Conservation (phyloP, 2,113 vertebrate species). For the Amphilophus citrinellus region DNA sequence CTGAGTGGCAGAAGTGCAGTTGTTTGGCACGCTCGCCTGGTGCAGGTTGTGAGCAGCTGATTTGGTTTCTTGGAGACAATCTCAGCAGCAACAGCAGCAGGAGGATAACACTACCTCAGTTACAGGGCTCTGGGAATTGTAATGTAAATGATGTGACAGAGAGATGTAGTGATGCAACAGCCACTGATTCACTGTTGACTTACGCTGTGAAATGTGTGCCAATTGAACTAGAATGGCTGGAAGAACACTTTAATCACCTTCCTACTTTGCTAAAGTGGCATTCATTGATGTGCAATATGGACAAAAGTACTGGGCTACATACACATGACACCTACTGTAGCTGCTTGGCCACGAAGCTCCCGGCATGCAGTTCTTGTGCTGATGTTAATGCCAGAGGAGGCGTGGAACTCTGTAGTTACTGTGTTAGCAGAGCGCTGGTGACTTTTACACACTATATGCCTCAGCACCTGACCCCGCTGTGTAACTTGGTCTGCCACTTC, state of each 20-base stretch:
- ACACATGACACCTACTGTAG: not conserved
- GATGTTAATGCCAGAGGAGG: not conserved
- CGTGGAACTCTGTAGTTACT: not conserved
- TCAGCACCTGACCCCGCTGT: not conserved
- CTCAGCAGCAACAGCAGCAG: conserved; percentile 37
- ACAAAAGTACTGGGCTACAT: not conserved
- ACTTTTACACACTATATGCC: not conserved
- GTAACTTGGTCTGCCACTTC: no score
- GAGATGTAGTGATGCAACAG: conserved; percentile 39
- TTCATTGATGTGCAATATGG: not conserved
- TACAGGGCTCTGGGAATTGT: conserved; percentile 42
- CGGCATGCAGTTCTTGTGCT: not conserved
- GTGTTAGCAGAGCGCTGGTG: not conserved
- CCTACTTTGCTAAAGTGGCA: not conserved
- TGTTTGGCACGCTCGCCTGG: conserved; percentile 8
- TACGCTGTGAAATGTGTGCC: not conserved
- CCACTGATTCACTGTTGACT: not conserved
- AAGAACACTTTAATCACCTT: conserved; percentile 16
- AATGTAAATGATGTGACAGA: conserved; percentile 40
- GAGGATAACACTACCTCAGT: conserved; percentile 33
- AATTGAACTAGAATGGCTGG: not conserved
- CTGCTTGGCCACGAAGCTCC: not conserved
- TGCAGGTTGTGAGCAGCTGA: not conserved
- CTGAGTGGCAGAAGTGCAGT: not conserved
- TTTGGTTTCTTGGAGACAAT: conserved; percentile 40